phyloP scores from a whole-genome alignment of 2,888 invertebrate species.

The Mimumesa dahlbomi region DNA sequence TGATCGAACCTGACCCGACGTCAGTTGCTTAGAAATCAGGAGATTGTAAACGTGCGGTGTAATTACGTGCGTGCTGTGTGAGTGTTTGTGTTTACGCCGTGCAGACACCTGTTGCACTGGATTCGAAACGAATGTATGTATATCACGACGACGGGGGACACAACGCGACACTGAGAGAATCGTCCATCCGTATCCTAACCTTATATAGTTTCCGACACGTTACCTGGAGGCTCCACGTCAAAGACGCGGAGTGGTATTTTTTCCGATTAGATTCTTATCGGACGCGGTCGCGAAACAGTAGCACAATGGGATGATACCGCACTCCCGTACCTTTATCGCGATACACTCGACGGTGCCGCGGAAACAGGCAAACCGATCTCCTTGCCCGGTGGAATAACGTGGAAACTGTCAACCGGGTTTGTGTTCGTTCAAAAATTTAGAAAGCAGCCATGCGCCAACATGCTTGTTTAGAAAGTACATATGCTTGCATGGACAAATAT shows the following conservation, averaged over 20 bases:
- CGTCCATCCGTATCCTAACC: conserved; percentile 8
- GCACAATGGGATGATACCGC: conserved; percentile 26
- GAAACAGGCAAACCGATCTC: neutral
- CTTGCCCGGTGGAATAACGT: neutral
- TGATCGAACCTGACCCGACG: too few species aligned
- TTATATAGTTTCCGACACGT: conserved; percentile 20
- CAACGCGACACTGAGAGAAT: conserved; percentile 7
- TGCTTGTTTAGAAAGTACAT: conserved; percentile 38
- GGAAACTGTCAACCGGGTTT: neutral
- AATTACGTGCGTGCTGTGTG: neutral
- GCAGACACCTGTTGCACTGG: conserved; percentile 33
- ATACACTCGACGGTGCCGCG: neutral
- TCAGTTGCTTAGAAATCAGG: too few species aligned
- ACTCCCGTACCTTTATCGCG: conserved; percentile 3
- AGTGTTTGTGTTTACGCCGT: neutral
- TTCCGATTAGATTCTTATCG: conserved; percentile 50
- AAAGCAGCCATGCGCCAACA: conserved; percentile 43
- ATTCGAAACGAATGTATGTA: conserved; percentile 15
- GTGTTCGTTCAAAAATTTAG: conserved; percentile 49
- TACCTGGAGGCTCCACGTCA: neutral
- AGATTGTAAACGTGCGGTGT: too few species aligned
- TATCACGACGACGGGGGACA: too few species aligned
- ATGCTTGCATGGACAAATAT: conserved; percentile 6
- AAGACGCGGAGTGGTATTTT: conserved; percentile 1
- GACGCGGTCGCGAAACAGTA: conserved; percentile 2